These are phyloP conservation scores for Lepus timidus DNA, from an alignment of 2,113 vertebrate genomes.

Conservation along the genomic window DNA sequence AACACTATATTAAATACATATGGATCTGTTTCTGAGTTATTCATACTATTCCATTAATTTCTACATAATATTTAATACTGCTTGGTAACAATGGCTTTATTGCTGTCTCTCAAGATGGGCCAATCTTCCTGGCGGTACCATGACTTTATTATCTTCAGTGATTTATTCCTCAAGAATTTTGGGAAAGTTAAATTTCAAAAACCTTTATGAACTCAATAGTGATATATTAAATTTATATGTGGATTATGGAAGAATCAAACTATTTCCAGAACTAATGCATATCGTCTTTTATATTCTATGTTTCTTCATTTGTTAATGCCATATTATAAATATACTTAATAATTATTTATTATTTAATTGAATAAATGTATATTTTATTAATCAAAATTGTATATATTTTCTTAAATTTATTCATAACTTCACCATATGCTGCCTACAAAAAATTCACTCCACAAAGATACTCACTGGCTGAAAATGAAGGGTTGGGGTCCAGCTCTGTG, in stretches of 20 bases:
- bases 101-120: neutral
- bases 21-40: neutral
- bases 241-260: neutral
- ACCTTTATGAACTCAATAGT: neutral
- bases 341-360: neutral
- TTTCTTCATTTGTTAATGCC: neutral
- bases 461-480: too few species aligned
- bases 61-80: neutral
- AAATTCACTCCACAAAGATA: too few species aligned
- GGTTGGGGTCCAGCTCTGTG: too few species aligned
- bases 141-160: neutral
- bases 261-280: neutral
- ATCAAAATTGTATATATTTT: neutral
- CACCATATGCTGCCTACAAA: too few species aligned
- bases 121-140: neutral
- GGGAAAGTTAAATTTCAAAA: conserved; percentile 2
- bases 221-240: conserved; percentile 8
- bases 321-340: neutral
- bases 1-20: neutral
- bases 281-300: neutral
- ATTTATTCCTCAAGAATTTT: neutral
- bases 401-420: neutral
- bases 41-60: neutral
- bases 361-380: conserved; percentile 6
- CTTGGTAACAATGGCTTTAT: neutral